Evolutionary conservation across 2,797 vertebrate genomes (phyloP).

Genomic region (Sciaenops ocellatus): DNA sequence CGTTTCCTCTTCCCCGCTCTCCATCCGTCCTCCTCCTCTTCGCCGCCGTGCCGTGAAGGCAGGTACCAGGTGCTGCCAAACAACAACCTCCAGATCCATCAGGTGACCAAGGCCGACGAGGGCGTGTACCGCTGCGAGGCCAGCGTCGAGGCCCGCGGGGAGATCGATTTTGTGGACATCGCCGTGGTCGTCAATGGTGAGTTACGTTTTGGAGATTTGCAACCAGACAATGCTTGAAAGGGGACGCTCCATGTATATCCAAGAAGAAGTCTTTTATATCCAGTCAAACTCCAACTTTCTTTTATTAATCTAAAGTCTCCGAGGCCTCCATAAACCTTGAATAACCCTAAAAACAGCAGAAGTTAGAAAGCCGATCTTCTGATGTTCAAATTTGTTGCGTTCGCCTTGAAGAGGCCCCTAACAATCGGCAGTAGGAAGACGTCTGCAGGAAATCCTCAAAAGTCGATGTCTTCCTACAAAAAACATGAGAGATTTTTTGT

Average conservation of each 20-base stretch:
- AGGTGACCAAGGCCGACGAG: conserved; percentile 96
- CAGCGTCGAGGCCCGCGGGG: conserved; percentile 96
- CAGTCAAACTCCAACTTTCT: not conserved
- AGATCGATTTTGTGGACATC: conserved; percentile 98
- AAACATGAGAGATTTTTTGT: not conserved
- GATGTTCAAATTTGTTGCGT: not conserved
- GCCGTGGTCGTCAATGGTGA: conserved; percentile 96
- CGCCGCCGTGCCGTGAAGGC: conserved; percentile 79
- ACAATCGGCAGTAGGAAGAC: not conserved
- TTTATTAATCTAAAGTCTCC: not conserved
- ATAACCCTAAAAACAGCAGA: not conserved
- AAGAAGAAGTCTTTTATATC: not conserved
- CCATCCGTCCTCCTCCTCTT: conserved; percentile 46
- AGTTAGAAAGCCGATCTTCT: not conserved
- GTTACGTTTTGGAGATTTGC: conserved; percentile 43
- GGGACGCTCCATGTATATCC: not conserved
- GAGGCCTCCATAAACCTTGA: not conserved
- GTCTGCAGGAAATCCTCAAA: not conserved
- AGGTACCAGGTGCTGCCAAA: conserved; percentile 92
- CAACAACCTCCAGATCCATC: conserved; percentile 96
- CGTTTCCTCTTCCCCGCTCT: not conserved
- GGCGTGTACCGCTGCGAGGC: conserved; percentile 98
- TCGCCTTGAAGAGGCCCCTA: not conserved
- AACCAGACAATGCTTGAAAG: not conserved
- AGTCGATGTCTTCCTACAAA: not conserved